Evolutionary conservation across 2,888 invertebrate species (phyloP), one percentile per base, ranked within the genome.

Genomic region (Zele albiditarsus): DNA sequence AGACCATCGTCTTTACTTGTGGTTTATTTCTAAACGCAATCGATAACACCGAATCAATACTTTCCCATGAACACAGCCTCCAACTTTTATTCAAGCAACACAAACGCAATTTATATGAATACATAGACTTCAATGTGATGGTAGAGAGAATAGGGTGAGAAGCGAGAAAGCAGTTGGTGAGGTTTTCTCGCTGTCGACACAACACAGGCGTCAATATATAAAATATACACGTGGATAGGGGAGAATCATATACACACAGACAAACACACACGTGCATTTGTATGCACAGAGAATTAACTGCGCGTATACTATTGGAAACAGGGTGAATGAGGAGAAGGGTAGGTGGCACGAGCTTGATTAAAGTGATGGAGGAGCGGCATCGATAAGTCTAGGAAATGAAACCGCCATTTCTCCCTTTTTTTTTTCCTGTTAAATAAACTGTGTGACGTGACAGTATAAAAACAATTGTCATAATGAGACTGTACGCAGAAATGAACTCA

Each of bases 291-390:
- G 1, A 46, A 53, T 53, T 53, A 53, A 53, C 20, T 53, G 53
- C 53, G 20, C 20, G 53, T 66, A 16, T n/a, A 33, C 68, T 53
- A 53, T 31, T 28, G 20, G 66, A 73, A 38, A 69, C 42, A 53
- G 49, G 60, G 57, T 28, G 27, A 66, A 53, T n/a, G 65, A 49
- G 42, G 46, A 16, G 1, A 57, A 57, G 49, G 66, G 62, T 66
- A 67, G 71, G 71, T 66, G 46, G 60, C 27, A 62, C n/a, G 80
- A 80, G 84, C 80, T 86, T 86, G 86, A 87, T 87, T 86, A 86
- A 85, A 87, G 84, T 84, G 84, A 86, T 80, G 82, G 84, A 85
- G 88, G 88, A 87, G 88, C 84, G 88, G 87, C 87, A 82, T 81
- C 82, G 82, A 86, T 85, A 84, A 83, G 82, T 77, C 80, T 82